phyloP scores from a whole-genome alignment of 2,113 vertebrate genomes.

The Chlorodrepanis virens region DNA sequence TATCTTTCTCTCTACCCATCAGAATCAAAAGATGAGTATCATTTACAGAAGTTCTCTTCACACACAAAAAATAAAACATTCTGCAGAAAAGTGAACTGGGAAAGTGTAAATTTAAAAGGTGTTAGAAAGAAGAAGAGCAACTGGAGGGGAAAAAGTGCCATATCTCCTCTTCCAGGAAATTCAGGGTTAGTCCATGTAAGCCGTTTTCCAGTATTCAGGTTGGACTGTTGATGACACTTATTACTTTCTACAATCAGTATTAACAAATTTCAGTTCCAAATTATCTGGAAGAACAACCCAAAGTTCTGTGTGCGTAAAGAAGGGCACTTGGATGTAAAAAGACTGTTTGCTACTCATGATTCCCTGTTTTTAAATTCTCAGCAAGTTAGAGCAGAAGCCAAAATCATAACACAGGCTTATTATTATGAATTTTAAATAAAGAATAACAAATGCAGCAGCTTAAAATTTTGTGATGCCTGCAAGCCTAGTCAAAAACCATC shows the following conservation, averaged over 20 bases:
- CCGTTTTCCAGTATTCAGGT: background rate
- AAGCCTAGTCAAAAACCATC: background rate
- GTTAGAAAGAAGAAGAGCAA: background rate
- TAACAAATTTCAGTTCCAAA: background rate
- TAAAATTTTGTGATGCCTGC: background rate
- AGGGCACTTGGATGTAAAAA: background rate
- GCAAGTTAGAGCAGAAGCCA: background rate
- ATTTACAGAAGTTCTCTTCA: background rate
- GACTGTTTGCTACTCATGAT: background rate
- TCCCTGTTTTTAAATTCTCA: background rate
- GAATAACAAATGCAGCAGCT: background rate
- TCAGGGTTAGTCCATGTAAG: background rate
- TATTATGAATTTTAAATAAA: background rate
- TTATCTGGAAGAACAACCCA: background rate
- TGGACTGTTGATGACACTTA: background rate
- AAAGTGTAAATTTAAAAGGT: background rate
- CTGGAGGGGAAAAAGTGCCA: background rate
- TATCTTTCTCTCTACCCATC: background rate
- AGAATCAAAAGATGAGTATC: background rate
- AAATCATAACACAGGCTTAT: background rate
- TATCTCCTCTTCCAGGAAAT: background rate
- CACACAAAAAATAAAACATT: background rate
- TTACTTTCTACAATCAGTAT: background rate
- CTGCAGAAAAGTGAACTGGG: background rate
- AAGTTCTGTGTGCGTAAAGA: background rate